Conservation (phyloP, 1,140 invertebrate genomes). For the Agrilus planipennis region DNA sequence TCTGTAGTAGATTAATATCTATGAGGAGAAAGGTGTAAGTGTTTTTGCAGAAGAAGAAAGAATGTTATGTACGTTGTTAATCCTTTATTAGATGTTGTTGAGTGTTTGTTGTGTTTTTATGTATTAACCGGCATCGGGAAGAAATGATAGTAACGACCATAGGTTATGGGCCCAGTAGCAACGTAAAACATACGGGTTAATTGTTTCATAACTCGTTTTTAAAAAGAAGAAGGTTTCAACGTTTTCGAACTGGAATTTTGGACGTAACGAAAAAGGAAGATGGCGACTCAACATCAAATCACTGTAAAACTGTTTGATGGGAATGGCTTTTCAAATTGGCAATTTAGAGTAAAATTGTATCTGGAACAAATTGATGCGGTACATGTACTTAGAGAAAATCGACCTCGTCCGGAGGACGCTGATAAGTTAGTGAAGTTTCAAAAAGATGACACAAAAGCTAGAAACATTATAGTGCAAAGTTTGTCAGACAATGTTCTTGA, state of each 20-base stretch:
- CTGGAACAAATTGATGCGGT: not conserved
- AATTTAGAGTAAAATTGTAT: slow-evolving; percentile 4
- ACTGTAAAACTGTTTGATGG: slow-evolving; percentile 9
- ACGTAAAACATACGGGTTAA: too few species aligned
- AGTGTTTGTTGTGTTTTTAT: too few species aligned
- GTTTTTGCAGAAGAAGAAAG: too few species aligned
- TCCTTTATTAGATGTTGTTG: too few species aligned
- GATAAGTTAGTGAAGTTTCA: not conserved
- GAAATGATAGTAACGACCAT: too few species aligned
- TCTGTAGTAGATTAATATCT: too few species aligned
- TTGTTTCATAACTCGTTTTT: not conserved
- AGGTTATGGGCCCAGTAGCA: not conserved
- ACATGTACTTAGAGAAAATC: not conserved
- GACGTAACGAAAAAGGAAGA: slow-evolving; percentile 1
- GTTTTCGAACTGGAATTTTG: not conserved
- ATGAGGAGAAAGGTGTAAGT: too few species aligned
- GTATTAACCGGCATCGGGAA: too few species aligned
- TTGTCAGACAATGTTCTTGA: not conserved
- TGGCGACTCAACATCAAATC: slow-evolving; percentile 7
- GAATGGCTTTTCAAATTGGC: slow-evolving; percentile 7
- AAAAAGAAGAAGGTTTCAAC: not conserved
- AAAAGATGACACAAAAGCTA: not conserved
- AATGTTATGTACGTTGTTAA: too few species aligned
- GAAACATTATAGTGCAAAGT: not conserved
- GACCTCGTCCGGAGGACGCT: not conserved